Base-by-base conservation (phyloP, 2,113 vertebrate genomes). In the Litocranius walleri region DNA sequence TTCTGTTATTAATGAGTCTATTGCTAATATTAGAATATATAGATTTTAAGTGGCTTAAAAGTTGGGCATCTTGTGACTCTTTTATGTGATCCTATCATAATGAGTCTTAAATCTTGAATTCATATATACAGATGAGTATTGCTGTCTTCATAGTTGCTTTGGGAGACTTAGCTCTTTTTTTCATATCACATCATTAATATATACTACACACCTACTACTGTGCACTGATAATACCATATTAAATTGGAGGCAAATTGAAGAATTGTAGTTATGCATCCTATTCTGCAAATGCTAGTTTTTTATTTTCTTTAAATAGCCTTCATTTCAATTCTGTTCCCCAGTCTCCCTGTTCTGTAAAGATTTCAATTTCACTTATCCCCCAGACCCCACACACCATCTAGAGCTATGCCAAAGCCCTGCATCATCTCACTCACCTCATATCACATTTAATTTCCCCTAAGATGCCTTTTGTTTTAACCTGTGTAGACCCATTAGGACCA, bases 11-110 rank as follows among this genome's bases (percentile, higher is more conserved):
- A 94, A 19, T 48, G 56, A 29, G 90, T 52, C 11, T 36, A 1
- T 91, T 50, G 80, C 12, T 88, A 61, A 83, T 95, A 64, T 80
- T 96, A 50, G 48, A 82, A 84, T 96, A 77, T 8, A 62, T 19
- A 94, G 74, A 71, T 71, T 7, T 94, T 48, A 80, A 90, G 74
- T 90, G 30, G 54, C 7, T 87, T 52, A 59, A 67, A 90, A 86
- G 15, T 36, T 82, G 17, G 29, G 40, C 23, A n/a, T 81, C 17
- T 62, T 77, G 30, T 61, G 50, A 82, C n/a, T 91, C 6, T 78
- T 87, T 36, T 54, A 84, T 59, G 30, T 85, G 14, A 36, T 95
- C 57, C 45, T 90, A 6, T 36, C 40, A 16, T 59, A 87, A 50
- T 71, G 11, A 90, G 17, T n/a, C 57, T 71, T 94, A 7, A 29